Conservation (phyloP, 2,888 invertebrate genomes). For the Scotopteryx bipunctaria region DNA sequence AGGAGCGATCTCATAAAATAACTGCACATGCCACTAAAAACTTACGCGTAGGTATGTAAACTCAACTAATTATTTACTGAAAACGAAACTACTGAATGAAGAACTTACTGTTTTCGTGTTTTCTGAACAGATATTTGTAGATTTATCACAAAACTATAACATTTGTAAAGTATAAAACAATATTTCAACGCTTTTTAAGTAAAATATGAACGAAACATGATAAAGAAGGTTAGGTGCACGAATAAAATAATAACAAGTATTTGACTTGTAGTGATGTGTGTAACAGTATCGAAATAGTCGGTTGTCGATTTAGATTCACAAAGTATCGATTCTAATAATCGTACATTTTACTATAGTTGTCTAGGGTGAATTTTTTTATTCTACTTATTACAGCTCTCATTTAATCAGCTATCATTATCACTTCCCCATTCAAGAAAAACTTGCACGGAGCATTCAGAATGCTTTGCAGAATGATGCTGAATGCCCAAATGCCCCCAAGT, state of each 20-base stretch:
- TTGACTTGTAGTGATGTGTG: conserved; percentile 43
- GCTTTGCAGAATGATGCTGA: too few species aligned
- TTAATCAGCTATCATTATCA: too few species aligned
- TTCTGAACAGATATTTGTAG: conserved; percentile 39
- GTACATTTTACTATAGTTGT: background rate
- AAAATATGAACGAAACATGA: conserved; percentile 69
- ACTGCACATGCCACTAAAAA: conserved; percentile 74
- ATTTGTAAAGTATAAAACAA: conserved; percentile 45
- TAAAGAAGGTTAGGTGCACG: conserved; percentile 70
- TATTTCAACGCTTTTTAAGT: conserved; percentile 56
- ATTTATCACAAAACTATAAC: conserved; percentile 42
- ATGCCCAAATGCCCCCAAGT: too few species aligned
- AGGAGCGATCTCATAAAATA: conserved; percentile 69
- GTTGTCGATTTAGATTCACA: background rate
- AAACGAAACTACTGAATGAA: conserved; percentile 64
- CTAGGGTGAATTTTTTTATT: background rate
- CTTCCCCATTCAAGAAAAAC: too few species aligned
- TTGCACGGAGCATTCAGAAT: too few species aligned
- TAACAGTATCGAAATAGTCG: background rate
- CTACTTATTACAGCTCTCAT: too few species aligned
- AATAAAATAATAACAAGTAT: conserved; percentile 77
- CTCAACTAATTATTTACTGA: conserved; percentile 66
- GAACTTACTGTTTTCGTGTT: conserved; percentile 58
- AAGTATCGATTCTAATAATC: background rate
- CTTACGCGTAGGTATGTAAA: conserved; percentile 58